A percentile compares a stretch with the other conserved stretches of the same genome.
These are phyloP conservation scores for Folsomia manolachei DNA, from an alignment of 2,888 invertebrate genomes.

Conservation along the genomic window DNA sequence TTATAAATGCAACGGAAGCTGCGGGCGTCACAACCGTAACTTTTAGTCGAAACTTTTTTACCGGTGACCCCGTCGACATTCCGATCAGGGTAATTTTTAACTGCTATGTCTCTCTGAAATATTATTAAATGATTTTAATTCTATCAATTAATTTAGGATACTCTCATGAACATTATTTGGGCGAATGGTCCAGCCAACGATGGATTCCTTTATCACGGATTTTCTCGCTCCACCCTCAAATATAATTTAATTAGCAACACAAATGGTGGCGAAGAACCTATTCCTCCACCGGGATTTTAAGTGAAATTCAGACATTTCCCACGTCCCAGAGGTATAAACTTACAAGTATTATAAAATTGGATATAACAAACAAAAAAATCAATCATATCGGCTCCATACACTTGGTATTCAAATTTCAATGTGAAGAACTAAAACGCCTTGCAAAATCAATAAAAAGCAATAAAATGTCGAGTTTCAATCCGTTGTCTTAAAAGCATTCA, in stretches of 20 bases:
- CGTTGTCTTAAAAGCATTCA: too few species aligned
- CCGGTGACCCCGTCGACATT: conserved; percentile 16
- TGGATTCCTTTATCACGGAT: neutral
- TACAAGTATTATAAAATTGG: too few species aligned
- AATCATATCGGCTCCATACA: too few species aligned
- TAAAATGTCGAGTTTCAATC: too few species aligned
- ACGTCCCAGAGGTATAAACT: too few species aligned
- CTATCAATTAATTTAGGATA: conserved; percentile 3
- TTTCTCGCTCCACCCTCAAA: conserved; percentile 3
- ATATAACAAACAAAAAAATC: too few species aligned
- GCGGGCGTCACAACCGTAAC: conserved; percentile 1
- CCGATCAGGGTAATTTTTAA: neutral
- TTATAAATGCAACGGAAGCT: conserved; percentile 13
- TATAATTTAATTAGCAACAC: conserved; percentile 2
- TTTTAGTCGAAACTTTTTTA: conserved; percentile 13
- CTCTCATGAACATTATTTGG: conserved; percentile 7
- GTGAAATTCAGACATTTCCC: too few species aligned
- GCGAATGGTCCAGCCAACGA: neutral
- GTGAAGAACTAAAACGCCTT: too few species aligned
- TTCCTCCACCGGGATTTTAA: conserved; percentile 7
- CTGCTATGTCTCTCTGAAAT: too few species aligned
- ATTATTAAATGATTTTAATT: too few species aligned
- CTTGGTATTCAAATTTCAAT: too few species aligned
- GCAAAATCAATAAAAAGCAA: too few species aligned
- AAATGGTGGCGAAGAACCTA: conserved; percentile 8